Base-by-base conservation (phyloP, 2,113 vertebrate species). In the Crocuta crocuta region DNA sequence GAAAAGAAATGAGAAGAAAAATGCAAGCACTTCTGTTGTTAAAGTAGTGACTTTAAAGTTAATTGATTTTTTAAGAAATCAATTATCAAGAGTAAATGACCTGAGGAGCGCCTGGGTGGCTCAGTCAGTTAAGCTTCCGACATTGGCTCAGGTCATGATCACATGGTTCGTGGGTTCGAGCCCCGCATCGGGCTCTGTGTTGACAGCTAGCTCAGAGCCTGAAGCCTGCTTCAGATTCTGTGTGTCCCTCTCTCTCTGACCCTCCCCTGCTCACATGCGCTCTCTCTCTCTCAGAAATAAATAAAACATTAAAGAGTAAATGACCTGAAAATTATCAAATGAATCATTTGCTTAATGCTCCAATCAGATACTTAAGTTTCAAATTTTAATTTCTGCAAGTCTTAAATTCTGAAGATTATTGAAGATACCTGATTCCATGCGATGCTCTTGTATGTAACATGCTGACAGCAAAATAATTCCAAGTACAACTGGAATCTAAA, bases 331-430 rank as follows among this genome's bases (percentile, higher is more conserved):
- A 35, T 83, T 92, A 92, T 53, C 73, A 94, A 89, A 80, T 94
- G 3, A 92, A 94, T 97, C 45, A 71, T 80, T 96, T 80, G 50
- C 26, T 92, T 95, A 92, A 89, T 94, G 53, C 31, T 97, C 31
- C 13, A 79, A 28, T 82, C 43, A 85, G 35, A 71, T 89, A 93
- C 31, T 74, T 95, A 65, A 88, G 92, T 92, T 63, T 84, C 39
- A 97, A 55, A 74, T 53, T 87, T 89, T 70, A 87, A 94, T 94
- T 92, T 94, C 74, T 88, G 1, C 45, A 84, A 21, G n/a, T 87
- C 43, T 83, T 95, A 94, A 92, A 89, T 89, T 73, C 45, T 82
- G 89, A 87, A 91, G 76, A 91, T 89, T 73, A 94, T 23, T 80
- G 26, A 96, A 87, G 26, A 91, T 63, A 85, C 11, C n/a, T 76